Percentiles rank a stretch among this genome's conserved stretches.
phyloP scores from a whole-genome alignment of 2,888 invertebrate species.

The Sinodicranocentrus sp. region DNA sequence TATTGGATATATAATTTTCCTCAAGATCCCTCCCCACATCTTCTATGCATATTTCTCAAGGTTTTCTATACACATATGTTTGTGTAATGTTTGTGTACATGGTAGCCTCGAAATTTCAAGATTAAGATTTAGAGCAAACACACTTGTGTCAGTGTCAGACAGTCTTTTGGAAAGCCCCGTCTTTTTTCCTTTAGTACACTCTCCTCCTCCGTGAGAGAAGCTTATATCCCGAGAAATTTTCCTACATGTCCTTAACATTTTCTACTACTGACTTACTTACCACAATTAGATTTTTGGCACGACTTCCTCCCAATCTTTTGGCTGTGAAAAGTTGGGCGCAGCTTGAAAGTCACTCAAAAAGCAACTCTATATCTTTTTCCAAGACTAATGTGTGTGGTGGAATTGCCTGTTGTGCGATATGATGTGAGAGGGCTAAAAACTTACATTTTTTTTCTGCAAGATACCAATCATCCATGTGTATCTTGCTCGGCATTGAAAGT shows the following conservation, averaged over 20 bases:
- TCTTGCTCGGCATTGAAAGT: too few relatives aligned
- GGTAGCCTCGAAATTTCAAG: slow-evolving; percentile 16
- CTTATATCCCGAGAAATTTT: too few relatives aligned
- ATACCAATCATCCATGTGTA: too few relatives aligned
- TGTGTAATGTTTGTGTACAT: background rate
- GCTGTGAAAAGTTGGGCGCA: background rate
- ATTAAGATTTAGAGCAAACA: slow-evolving; percentile 51
- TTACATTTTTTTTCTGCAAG: too few relatives aligned
- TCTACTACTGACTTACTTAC: slow-evolving; percentile 52
- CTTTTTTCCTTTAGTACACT: background rate
- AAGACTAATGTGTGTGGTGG: too few relatives aligned
- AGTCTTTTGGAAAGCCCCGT: slow-evolving; percentile 45
- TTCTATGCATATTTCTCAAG: too few relatives aligned
- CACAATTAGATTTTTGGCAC: slow-evolving; percentile 62
- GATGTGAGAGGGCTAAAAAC: too few relatives aligned
- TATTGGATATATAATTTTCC: too few relatives aligned
- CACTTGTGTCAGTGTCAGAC: slow-evolving; percentile 58
- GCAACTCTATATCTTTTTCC: too few relatives aligned
- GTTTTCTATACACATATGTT: background rate
- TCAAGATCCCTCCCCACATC: too few relatives aligned
- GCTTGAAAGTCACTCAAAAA: too few relatives aligned
- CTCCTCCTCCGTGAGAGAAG: background rate
- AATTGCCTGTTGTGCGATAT: too few relatives aligned
- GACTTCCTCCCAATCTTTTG: slow-evolving; percentile 3
- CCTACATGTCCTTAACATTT: slow-evolving; percentile 62